phyloP scores from a whole-genome alignment of 1,140 invertebrate genomes.

The Drosophila hydei region DNA sequence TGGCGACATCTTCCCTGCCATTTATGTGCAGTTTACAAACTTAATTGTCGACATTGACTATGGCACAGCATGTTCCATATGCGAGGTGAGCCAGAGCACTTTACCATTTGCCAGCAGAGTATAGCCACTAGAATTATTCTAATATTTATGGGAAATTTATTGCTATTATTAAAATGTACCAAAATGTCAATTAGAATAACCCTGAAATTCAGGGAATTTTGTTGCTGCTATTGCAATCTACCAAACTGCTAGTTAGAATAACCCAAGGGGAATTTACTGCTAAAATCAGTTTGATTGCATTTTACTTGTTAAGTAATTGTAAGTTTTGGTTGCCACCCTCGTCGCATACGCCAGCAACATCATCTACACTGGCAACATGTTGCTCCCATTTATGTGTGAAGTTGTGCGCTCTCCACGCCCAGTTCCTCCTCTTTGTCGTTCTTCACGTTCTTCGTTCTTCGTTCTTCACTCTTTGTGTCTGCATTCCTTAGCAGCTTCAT shows the following conservation, averaged over 20 bases:
- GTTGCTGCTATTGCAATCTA: too few relatives aligned
- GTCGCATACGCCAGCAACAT: slow-evolving; percentile 12
- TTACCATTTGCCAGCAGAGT: not conserved
- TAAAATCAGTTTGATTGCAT: too few relatives aligned
- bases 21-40: slow-evolving; percentile 78
- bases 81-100: slow-evolving; percentile 22
- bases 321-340: slow-evolving; percentile 14
- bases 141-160: not conserved
- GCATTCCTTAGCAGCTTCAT: slow-evolving; percentile 81
- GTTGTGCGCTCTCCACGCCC: slow-evolving; percentile 48
- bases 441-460: slow-evolving; percentile 27
- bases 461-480: slow-evolving; percentile 46
- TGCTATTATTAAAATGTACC: too few relatives aligned
- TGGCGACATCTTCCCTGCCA: slow-evolving; percentile 72
- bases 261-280: too few relatives aligned
- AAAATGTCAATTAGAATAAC: too few relatives aligned
- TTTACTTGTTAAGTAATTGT: not conserved
- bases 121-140: not conserved
- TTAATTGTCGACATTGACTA: slow-evolving; percentile 56
- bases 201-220: too few relatives aligned
- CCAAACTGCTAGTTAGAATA: too few relatives aligned
- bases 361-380: slow-evolving; percentile 63
- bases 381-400: slow-evolving; percentile 82
- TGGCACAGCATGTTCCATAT: slow-evolving; percentile 61
- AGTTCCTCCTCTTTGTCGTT: slow-evolving; percentile 50